Evolutionary conservation across 2,888 invertebrate species (phyloP).

Genomic region (Pocota personata): DNA sequence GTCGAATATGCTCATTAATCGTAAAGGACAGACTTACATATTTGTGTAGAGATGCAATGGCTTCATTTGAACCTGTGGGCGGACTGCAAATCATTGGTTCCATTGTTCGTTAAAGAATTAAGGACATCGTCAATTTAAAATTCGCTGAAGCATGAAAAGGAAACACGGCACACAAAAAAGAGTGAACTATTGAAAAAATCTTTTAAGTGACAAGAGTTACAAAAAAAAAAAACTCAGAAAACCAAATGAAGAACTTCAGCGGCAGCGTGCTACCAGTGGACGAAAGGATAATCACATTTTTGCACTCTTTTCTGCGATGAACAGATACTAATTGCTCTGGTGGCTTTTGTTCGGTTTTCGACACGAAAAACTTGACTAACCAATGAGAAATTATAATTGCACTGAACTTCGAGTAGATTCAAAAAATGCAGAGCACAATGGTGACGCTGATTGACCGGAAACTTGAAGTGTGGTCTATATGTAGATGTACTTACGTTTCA

Average conservation of each 20-base stretch:
- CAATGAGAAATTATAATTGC: conserved; percentile 20
- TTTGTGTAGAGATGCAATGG: conserved; percentile 22
- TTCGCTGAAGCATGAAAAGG: conserved; percentile 53
- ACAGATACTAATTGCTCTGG: conserved; percentile 70
- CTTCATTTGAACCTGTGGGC: conserved; percentile 61
- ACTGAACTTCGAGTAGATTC: background rate
- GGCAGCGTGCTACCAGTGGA: background rate
- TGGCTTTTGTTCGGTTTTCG: conserved; percentile 48
- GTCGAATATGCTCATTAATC: conserved; percentile 52
- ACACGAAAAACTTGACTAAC: background rate
- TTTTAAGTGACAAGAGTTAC: conserved; percentile 30
- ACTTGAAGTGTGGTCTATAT: background rate
- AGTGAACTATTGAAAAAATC: conserved; percentile 38
- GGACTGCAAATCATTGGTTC: conserved; percentile 4
- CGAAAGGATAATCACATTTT: conserved; percentile 58
- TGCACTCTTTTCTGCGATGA: conserved; percentile 50
- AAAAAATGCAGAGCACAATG: conserved; percentile 7
- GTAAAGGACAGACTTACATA: conserved; percentile 26
- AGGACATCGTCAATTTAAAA: conserved; percentile 72
- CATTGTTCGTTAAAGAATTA: conserved; percentile 64
- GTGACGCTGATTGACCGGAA: conserved; percentile 27
- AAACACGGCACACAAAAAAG: background rate
- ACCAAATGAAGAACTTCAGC: conserved; percentile 12
- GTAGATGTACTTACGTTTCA: no score
- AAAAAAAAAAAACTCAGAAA: background rate